Conservation (phyloP, 2,888 invertebrate species). For the Drosophila subsilvestris region DNA sequence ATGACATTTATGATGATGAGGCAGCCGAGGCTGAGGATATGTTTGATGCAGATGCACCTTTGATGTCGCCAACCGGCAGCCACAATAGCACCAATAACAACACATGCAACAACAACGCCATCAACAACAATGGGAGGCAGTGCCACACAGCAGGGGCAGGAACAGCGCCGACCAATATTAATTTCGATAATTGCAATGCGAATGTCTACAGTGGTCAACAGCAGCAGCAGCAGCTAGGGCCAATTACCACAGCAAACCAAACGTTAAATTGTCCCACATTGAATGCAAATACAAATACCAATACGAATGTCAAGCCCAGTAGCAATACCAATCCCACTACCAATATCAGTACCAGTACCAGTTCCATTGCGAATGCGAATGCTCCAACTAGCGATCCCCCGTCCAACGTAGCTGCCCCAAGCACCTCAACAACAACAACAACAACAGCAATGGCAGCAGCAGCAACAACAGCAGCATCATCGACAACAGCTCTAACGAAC, state of each 20-base stretch:
- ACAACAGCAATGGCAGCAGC: constrained; percentile 40
- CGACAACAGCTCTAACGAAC: constrained; percentile 52
- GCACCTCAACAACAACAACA: constrained; percentile 45
- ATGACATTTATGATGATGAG: constrained; percentile 63
- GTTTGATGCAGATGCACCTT: constrained; percentile 68
- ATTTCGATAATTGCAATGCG: constrained; percentile 82
- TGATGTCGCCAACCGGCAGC: constrained; percentile 77
- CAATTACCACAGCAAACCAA: constrained; percentile 65
- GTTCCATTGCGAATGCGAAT: constrained; percentile 44
- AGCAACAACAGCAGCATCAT: constrained; percentile 50
- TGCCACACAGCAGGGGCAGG: constrained; percentile 19
- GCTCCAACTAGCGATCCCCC: constrained; percentile 58
- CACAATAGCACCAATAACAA: constrained; percentile 54
- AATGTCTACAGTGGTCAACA: constrained; percentile 73
- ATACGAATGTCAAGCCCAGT: constrained; percentile 56
- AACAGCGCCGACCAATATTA: constrained; percentile 62
- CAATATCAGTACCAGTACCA: constrained; percentile 39
- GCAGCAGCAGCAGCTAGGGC: constrained; percentile 60
- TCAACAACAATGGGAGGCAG: constrained; percentile 23
- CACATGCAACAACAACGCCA: constrained; percentile 12
- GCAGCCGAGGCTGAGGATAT: constrained; percentile 71
- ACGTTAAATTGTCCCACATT: constrained; percentile 73
- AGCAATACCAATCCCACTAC: constrained; percentile 45
- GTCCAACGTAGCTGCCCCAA: constrained; percentile 47
- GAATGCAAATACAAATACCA: constrained; percentile 74